Conservation (phyloP, 2,113 vertebrate species). For the Pedionomus torquatus region DNA sequence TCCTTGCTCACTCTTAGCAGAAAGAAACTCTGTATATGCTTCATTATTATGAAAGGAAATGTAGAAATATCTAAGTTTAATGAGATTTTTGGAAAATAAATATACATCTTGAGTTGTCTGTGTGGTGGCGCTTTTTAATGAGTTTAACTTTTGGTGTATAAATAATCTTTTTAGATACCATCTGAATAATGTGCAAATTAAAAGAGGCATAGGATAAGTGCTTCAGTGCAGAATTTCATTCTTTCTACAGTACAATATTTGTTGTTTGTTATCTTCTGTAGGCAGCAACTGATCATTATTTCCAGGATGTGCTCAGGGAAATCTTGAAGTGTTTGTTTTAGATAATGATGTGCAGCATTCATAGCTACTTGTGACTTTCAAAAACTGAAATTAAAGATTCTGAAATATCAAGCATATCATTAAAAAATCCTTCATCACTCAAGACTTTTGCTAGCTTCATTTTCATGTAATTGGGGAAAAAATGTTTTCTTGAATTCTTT, state of each 20-base stretch:
- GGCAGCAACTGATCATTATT: slow-evolving; percentile 61
- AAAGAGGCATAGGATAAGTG: background rate
- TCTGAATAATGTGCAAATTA: slow-evolving; percentile 46
- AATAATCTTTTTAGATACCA: slow-evolving; percentile 33
- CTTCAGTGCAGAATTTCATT: background rate
- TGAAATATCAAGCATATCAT: slow-evolving; percentile 49
- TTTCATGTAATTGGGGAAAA: slow-evolving; percentile 53
- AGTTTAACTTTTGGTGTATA: slow-evolving; percentile 31
- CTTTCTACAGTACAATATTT: slow-evolving; percentile 41
- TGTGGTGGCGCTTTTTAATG: slow-evolving; percentile 28
- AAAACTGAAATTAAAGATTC: slow-evolving; percentile 47
- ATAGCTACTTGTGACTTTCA: slow-evolving; percentile 39
- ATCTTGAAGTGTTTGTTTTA: slow-evolving; percentile 62
- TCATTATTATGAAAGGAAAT: slow-evolving; percentile 14
- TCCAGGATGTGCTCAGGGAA: slow-evolving; percentile 54
- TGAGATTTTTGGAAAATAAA: slow-evolving; percentile 65
- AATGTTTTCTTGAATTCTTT: slow-evolving; percentile 36
- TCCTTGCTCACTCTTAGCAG: background rate
- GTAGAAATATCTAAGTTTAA: slow-evolving; percentile 26
- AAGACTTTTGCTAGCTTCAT: slow-evolving; percentile 44
- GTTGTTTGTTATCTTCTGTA: slow-evolving; percentile 55
- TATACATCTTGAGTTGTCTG: background rate
- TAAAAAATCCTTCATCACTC: slow-evolving; percentile 32
- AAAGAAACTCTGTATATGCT: background rate
- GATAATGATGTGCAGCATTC: slow-evolving; percentile 51